Percentiles rank a stretch among this genome's conserved stretches.
phyloP scores from a whole-genome alignment of 2,888 invertebrate genomes.

The Coenonympha arcania region DNA sequence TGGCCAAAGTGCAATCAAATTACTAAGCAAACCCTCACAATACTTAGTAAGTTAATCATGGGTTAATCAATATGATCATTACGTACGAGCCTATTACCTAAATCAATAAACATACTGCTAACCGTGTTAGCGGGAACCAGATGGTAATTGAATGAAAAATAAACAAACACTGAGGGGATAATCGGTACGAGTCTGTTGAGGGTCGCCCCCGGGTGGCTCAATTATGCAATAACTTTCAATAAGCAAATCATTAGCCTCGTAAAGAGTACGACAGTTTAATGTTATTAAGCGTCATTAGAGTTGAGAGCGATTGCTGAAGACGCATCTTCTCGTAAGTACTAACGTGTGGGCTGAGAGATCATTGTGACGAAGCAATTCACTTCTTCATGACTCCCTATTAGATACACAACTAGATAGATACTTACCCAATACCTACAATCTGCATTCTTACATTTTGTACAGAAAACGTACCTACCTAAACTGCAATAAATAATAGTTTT shows the following conservation, averaged over 20 bases:
- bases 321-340: too few relatives aligned
- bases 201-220: slow-evolving; percentile 65
- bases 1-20: slow-evolving; percentile 10
- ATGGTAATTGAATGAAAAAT: slow-evolving; percentile 64
- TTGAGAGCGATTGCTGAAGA: slow-evolving; percentile 19
- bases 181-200: slow-evolving; percentile 47
- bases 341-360: slow-evolving; percentile 16
- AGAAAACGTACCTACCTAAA: too few relatives aligned
- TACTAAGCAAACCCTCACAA: slow-evolving; percentile 6
- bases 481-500: too few relatives aligned
- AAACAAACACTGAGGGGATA: slow-evolving; percentile 53
- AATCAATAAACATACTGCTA: slow-evolving; percentile 40
- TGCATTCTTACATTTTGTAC: too few relatives aligned
- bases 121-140: slow-evolving; percentile 44
- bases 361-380: slow-evolving; percentile 5
- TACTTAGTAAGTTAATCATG: too few relatives aligned
- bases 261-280: slow-evolving; percentile 27
- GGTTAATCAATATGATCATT: too few relatives aligned
- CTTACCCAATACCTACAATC: too few relatives aligned
- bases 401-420: too few relatives aligned
- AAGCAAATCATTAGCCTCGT: slow-evolving; percentile 46
- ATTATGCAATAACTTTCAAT: slow-evolving; percentile 67
- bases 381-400: too few relatives aligned
- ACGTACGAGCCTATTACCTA: slow-evolving; percentile 13
- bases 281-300: slow-evolving; percentile 27